Evolutionary conservation across 2,888 invertebrate species (phyloP).

Genomic region (Hydraecia micacea): DNA sequence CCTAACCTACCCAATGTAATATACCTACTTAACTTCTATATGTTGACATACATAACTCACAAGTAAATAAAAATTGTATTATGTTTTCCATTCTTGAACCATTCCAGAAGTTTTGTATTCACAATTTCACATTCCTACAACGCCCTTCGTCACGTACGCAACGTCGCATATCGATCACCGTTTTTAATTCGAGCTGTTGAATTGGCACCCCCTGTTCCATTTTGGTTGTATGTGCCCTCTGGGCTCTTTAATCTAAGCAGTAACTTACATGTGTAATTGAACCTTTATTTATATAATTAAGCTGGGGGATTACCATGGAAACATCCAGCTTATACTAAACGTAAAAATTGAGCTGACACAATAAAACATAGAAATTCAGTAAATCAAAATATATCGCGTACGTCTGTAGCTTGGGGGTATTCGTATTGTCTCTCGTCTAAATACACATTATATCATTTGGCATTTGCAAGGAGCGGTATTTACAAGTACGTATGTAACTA

Average conservation of each 20-base stretch:
- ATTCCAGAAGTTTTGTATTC: not conserved
- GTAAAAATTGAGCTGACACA: not conserved
- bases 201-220: slow-evolving; percentile 22
- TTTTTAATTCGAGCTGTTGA: slow-evolving; percentile 39
- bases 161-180: slow-evolving; percentile 34
- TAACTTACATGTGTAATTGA: slow-evolving; percentile 43
- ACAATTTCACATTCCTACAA: slow-evolving; percentile 5
- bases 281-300: not conserved
- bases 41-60: not conserved
- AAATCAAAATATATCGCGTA: slow-evolving; percentile 11
- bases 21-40: not conserved
- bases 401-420: not conserved
- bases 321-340: slow-evolving; percentile 20
- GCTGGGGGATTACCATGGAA: slow-evolving; percentile 1
- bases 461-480: slow-evolving; percentile 9
- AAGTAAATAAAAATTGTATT: slow-evolving; percentile 2
- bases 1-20: slow-evolving; percentile 3
- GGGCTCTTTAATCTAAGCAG: slow-evolving; percentile 14
- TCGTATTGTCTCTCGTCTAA: slow-evolving; percentile 4
- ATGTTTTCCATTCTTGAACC: not conserved
- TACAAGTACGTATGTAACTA: slow-evolving; percentile 4
- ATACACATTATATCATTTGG: slow-evolving; percentile 29
- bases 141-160: slow-evolving; percentile 13
- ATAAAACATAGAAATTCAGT: not conserved
- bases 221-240: slow-evolving; percentile 36